A percentile compares a stretch with the other conserved stretches of the same genome.
Conservation (phyloP, 2,797 vertebrate species). For the Peromyscus eremicus region DNA sequence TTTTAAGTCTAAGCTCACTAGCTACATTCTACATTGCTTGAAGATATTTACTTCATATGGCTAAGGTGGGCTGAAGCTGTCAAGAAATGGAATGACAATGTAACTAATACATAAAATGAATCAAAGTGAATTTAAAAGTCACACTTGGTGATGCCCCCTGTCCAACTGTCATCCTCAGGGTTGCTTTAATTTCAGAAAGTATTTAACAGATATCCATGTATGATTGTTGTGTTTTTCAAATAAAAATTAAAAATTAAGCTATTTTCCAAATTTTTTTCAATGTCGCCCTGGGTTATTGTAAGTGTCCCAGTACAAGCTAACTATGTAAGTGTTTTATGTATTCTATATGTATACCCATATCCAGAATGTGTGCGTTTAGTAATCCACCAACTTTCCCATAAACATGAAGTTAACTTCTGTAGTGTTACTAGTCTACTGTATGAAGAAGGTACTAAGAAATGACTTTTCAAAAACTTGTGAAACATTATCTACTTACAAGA, state of each 20-base stretch:
- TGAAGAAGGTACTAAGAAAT: neutral
- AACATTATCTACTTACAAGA: neutral
- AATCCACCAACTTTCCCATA: neutral
- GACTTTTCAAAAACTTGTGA: neutral
- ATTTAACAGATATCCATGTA: neutral
- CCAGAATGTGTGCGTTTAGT: neutral
- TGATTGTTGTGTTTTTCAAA: slow-evolving; percentile 1
- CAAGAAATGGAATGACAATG: neutral
- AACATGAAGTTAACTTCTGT: neutral
- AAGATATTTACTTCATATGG: neutral
- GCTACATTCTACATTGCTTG: neutral
- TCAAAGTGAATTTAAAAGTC: neutral
- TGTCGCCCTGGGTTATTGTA: neutral
- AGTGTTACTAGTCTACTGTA: neutral
- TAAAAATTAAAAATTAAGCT: neutral
- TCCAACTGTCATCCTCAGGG: neutral
- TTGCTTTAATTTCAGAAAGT: neutral
- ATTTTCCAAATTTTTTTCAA: neutral
- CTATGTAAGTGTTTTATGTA: neutral
- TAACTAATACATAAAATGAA: neutral
- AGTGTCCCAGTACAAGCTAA: neutral
- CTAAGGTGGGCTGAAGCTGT: neutral
- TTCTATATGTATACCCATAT: neutral
- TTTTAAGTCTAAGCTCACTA: neutral
- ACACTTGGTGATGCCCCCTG: neutral